These are phyloP conservation scores for Channa maculata DNA, from an alignment of 2,113 vertebrate genomes.

Conservation along the genomic window DNA sequence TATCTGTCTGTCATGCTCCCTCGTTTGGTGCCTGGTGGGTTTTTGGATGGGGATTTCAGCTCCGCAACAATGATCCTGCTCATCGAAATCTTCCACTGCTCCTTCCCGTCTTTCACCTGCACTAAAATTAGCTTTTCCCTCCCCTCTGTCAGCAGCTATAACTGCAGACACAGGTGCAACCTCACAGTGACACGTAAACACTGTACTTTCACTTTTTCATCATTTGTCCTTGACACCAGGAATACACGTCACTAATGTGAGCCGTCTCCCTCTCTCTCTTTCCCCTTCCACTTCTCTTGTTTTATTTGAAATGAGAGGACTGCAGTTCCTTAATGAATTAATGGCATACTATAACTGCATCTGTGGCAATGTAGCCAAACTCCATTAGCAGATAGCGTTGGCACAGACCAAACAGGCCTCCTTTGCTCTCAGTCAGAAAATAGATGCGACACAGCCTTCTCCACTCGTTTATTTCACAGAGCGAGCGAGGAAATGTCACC, in stretches of 20 bases:
- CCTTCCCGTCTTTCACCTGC: slow-evolving; percentile 54
- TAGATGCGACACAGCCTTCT: slow-evolving; percentile 33
- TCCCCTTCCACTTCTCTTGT: slow-evolving; percentile 27
- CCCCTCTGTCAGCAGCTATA: slow-evolving; percentile 52
- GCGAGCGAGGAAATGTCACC: slow-evolving; percentile 75
- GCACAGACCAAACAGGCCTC: slow-evolving; percentile 49
- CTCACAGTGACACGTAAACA: slow-evolving; percentile 40
- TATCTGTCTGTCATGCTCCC: slow-evolving; percentile 41
- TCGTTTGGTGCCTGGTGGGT: slow-evolving; percentile 21
- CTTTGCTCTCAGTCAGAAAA: slow-evolving; percentile 43
- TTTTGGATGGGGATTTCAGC: slow-evolving; percentile 13
- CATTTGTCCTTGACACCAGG: slow-evolving; percentile 72
- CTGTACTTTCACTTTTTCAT: slow-evolving; percentile 32
- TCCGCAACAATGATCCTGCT: slow-evolving; percentile 35
- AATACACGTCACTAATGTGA: slow-evolving; percentile 39
- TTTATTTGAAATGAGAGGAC: slow-evolving; percentile 59
- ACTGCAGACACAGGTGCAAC: slow-evolving; percentile 58
- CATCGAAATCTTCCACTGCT: slow-evolving; percentile 42
- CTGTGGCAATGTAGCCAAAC: slow-evolving; percentile 58
- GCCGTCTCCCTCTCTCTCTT: slow-evolving; percentile 24
- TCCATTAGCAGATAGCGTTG: slow-evolving; percentile 77
- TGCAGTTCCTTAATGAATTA: slow-evolving; percentile 76
- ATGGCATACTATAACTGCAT: slow-evolving; percentile 70
- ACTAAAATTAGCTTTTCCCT: slow-evolving; percentile 73
- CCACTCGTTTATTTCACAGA: slow-evolving; percentile 36